Percentiles rank a stretch among this genome's conserved stretches.
phyloP scores from a whole-genome alignment of 2,888 invertebrate species.

The Suillia variegata region DNA sequence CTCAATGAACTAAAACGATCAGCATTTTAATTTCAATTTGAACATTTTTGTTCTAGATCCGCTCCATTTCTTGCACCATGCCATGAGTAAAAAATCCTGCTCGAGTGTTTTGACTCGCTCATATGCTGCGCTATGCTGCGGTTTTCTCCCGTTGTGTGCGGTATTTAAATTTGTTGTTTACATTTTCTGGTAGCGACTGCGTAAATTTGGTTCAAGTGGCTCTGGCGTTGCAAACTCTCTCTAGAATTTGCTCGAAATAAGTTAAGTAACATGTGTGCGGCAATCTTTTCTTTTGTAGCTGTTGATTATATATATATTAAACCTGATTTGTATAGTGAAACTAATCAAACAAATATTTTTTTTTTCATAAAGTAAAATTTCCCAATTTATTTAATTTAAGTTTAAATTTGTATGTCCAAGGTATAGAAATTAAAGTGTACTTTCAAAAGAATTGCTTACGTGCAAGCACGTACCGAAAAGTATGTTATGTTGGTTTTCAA shows the following conservation, averaged over 20 bases:
- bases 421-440: too few species aligned
- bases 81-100: slow-evolving; percentile 45
- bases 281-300: too few species aligned
- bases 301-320: too few species aligned
- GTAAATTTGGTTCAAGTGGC: slow-evolving; percentile 19
- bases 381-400: too few species aligned
- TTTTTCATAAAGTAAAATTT: too few species aligned
- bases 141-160: slow-evolving; percentile 13
- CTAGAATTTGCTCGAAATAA: slow-evolving; percentile 1
- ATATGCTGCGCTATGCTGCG: slow-evolving; percentile 18
- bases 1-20: slow-evolving; percentile 43
- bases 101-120: slow-evolving; percentile 22
- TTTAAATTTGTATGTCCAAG: too few species aligned
- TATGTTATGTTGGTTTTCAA: too few species aligned
- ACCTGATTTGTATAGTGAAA: too few species aligned
- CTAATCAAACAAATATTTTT: too few species aligned
- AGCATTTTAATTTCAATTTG: slow-evolving; percentile 1
- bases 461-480: too few species aligned
- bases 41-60: slow-evolving; percentile 34
- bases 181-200: not conserved
- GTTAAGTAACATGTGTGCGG: too few species aligned
- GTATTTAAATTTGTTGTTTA: slow-evolving; percentile 26
- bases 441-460: too few species aligned
- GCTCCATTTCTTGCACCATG: slow-evolving; percentile 30
- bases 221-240: slow-evolving; percentile 2